Conservation (phyloP, 2,113 vertebrate species). For the Onychostruthus taczanowskii region DNA sequence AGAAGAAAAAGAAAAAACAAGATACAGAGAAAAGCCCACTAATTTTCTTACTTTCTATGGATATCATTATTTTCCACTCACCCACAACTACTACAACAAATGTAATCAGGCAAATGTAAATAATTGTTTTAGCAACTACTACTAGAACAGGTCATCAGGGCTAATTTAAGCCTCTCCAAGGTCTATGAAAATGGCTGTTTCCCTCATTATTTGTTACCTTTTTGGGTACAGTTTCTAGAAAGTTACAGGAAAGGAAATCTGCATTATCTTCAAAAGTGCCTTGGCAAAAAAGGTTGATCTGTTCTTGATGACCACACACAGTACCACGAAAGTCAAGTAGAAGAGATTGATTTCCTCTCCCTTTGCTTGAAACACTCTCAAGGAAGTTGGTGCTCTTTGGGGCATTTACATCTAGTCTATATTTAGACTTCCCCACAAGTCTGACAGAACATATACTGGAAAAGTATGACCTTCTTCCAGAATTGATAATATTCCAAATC, state of each 20-base stretch:
- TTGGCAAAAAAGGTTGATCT: not conserved
- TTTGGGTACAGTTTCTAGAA: not conserved
- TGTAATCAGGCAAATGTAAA: not conserved
- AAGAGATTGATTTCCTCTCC: not conserved
- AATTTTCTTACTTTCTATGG: not conserved
- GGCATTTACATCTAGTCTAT: not conserved
- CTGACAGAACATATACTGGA: not conserved
- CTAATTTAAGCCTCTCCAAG: not conserved
- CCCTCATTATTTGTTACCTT: not conserved
- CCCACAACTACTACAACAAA: not conserved
- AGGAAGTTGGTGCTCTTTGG: not conserved
- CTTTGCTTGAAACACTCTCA: not conserved
- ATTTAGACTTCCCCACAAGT: not conserved
- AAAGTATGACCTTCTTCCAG: not conserved
- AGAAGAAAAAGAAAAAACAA: not conserved
- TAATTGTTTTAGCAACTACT: not conserved
- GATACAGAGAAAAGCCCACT: not conserved
- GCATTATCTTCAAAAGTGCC: not conserved
- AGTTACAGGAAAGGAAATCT: not conserved
- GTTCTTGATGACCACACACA: accelerated
- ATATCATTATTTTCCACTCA: not conserved
- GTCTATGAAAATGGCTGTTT: not conserved
- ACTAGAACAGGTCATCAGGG: not conserved
- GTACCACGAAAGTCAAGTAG: not conserved
- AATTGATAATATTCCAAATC: not conserved